Percentiles rank a stretch among this genome's conserved stretches.
These are phyloP conservation scores for Urocolius indicus DNA, from an alignment of 2,113 vertebrate genomes.

Conservation along the genomic window DNA sequence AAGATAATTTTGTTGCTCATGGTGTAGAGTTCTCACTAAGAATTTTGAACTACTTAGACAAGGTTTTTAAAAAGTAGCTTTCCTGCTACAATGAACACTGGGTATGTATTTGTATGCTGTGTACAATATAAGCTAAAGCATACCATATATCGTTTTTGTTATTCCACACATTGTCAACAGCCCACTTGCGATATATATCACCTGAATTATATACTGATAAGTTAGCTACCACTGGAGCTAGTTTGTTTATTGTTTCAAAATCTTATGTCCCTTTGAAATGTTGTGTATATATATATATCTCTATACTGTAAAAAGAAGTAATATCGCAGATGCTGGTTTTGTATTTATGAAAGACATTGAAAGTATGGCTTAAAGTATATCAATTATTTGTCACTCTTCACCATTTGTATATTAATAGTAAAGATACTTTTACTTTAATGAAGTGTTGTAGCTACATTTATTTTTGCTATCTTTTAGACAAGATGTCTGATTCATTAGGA, in stretches of 20 bases:
- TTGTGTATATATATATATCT: slow-evolving; percentile 80
- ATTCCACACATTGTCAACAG: slow-evolving; percentile 44
- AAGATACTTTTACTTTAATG: slow-evolving; percentile 86
- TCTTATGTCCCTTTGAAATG: slow-evolving; percentile 79
- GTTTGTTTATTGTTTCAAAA: slow-evolving; percentile 75
- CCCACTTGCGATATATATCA: slow-evolving; percentile 60
- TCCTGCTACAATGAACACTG: slow-evolving; percentile 49
- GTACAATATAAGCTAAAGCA: slow-evolving; percentile 67
- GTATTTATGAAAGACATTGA: slow-evolving; percentile 85
- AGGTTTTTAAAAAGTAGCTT: neutral
- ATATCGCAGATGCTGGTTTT: slow-evolving; percentile 83
- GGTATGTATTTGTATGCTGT: slow-evolving; percentile 69
- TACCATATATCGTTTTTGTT: slow-evolving; percentile 63
- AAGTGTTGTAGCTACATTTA: slow-evolving; percentile 74
- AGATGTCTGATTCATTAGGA: slow-evolving; percentile 9
- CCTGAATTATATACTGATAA: slow-evolving; percentile 68
- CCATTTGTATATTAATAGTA: slow-evolving; percentile 88
- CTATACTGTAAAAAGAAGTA: slow-evolving; percentile 82
- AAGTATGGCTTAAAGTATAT: slow-evolving; percentile 83
- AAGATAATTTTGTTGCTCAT: slow-evolving; percentile 19
- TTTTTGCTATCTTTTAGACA: slow-evolving; percentile 55
- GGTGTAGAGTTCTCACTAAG: slow-evolving; percentile 46
- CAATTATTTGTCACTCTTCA: slow-evolving; percentile 83
- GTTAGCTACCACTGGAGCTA: slow-evolving; percentile 62
- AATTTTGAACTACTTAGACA: slow-evolving; percentile 51